Base-by-base conservation (phyloP, 2,113 vertebrate genomes). In the Caranx ignobilis region DNA sequence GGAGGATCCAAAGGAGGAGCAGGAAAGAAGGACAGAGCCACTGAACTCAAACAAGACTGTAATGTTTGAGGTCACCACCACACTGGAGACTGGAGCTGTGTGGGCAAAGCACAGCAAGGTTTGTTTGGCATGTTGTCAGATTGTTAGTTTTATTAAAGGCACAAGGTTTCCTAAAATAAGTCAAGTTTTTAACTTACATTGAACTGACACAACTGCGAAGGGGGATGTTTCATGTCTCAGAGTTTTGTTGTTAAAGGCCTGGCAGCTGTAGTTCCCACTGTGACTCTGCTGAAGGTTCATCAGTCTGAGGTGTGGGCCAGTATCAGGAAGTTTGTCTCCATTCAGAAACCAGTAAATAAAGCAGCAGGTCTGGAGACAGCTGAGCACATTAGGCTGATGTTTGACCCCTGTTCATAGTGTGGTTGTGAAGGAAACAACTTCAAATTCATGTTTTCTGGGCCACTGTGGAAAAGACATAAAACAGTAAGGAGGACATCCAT, bases 211-310 rank as follows among this genome's bases (percentile, higher is more conserved):
- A 37, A 16, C 4, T 39, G 62, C 18, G 18, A 65, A 59, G 32
- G 75, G 56, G 73, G 89, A 90, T 31, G 52, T 62, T 13, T 67
- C 19, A 57, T 76, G 61, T 62, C 41, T 86, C 72, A 79, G 43
- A 4, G 76, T 93, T 86, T 62, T 87, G 60, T 2, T 86, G 76
- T 94, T 93, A 21, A 75, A 67, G 16, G 89, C 88, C 66, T 48
- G 72, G 71, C 93, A 93, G 76, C 75, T 88, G 85, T 92, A 93
- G 62, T 48, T 81, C 12, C 92, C 92, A 78, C 79, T 89, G 9
- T 92, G 82, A 77, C 5, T 75, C 57, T 35, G 21, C 73, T 91
- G 73, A 62, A 91, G 45, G n/a, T 90, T 87, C 16, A 48, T 47
- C 70, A 92, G 75, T 13, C 19, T 66, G 50, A 94, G 84, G 41